These are phyloP conservation scores for Kryptolebias ocellatus DNA, from an alignment of 2,797 vertebrate genomes.

Conservation along the genomic window DNA sequence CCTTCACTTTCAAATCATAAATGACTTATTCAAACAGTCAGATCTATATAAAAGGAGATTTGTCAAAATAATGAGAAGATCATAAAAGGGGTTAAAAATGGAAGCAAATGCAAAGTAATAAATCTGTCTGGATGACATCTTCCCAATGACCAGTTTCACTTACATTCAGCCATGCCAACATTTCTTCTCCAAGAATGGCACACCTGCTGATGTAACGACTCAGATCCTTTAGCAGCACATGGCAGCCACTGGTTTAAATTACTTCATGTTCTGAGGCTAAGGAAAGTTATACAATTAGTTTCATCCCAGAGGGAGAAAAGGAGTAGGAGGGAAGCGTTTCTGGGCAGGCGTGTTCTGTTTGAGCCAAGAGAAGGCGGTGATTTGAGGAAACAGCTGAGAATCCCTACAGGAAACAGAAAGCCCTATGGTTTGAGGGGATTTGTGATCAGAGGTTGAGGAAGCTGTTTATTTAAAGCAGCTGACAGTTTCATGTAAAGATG, in stretches of 20 bases:
- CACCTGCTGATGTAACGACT: slow-evolving; percentile 27
- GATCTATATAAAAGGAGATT: slow-evolving; percentile 2
- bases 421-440: slow-evolving; percentile 40
- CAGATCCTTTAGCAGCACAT: slow-evolving; percentile 19
- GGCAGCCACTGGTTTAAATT: slow-evolving; percentile 23
- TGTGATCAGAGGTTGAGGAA: slow-evolving; percentile 55
- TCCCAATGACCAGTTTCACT: slow-evolving; percentile 15
- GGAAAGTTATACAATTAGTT: slow-evolving; percentile 45
- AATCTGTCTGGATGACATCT: slow-evolving; percentile 29
- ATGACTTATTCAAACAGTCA: slow-evolving; percentile 8
- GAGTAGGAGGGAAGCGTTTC: slow-evolving; percentile 47
- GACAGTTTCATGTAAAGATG: slow-evolving; percentile 59
- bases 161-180: slow-evolving; percentile 14
- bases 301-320: slow-evolving; percentile 45
- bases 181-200: slow-evolving; percentile 9
- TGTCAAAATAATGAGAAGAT: no score
- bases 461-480: slow-evolving; percentile 55
- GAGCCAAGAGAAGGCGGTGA: slow-evolving; percentile 47
- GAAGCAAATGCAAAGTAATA: slow-evolving; percentile 37
- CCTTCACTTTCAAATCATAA: slow-evolving; percentile 5
- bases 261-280: slow-evolving; percentile 35
- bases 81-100: not conserved
- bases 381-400: slow-evolving; percentile 71
- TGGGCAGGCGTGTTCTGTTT: slow-evolving; percentile 26
- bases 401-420: slow-evolving; percentile 68